A percentile compares a stretch with the other conserved stretches of the same genome.
Conservation (phyloP, 2,797 vertebrate species). For the Tokudaia tokunoshimensis region DNA sequence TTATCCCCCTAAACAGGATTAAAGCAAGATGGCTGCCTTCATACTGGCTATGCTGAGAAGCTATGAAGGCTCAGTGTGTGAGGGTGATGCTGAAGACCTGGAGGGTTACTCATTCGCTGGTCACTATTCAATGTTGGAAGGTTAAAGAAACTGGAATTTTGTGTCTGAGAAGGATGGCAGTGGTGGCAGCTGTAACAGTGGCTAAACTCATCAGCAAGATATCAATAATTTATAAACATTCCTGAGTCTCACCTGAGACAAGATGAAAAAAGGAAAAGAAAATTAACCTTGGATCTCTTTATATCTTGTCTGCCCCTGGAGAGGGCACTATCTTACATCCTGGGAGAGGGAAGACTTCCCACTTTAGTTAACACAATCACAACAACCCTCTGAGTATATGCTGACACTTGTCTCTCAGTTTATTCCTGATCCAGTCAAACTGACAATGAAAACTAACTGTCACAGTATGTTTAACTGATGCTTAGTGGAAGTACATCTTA, state of each 20-base stretch:
- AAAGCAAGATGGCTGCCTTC: background rate
- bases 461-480: background rate
- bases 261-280: background rate
- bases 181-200: too few species aligned
- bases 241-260: background rate
- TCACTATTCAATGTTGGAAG: too few species aligned
- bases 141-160: background rate
- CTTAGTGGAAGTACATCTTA: slow-evolving; percentile 2
- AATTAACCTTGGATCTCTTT: background rate
- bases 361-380: background rate
- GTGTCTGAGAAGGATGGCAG: too few species aligned
- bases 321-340: background rate
- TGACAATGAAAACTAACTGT: background rate
- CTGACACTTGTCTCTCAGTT: background rate
- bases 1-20: background rate
- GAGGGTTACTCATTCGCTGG: background rate
- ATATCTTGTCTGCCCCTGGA: too few species aligned
- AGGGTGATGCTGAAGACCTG: too few species aligned
- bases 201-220: background rate
- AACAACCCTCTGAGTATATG: too few species aligned
- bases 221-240: background rate
- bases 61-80: background rate
- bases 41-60: background rate
- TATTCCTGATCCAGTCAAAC: background rate
- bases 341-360: background rate